These are phyloP conservation scores for Chymomyza fuscimana DNA, from an alignment of 2,888 invertebrate species.

Conservation along the genomic window DNA sequence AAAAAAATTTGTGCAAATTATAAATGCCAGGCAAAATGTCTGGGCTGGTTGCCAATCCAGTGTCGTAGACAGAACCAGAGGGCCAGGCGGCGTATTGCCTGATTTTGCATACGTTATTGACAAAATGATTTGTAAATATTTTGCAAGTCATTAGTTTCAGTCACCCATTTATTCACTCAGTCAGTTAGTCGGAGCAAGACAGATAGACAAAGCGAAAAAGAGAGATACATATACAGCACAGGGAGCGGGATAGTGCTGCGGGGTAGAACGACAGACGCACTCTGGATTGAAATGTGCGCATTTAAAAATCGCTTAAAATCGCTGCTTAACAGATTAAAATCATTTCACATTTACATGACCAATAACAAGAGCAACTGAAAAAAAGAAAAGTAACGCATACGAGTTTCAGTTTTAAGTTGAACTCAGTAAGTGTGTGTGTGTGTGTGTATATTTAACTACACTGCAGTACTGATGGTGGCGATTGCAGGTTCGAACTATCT, in stretches of 20 bases:
- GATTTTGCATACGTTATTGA: slow-evolving; percentile 59
- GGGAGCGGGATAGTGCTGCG: no score
- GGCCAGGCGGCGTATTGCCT: slow-evolving; percentile 3
- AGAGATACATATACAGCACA: neutral
- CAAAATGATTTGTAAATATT: slow-evolving; percentile 75
- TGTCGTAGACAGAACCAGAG: neutral
- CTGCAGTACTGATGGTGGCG: no score
- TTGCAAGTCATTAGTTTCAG: slow-evolving; percentile 73
- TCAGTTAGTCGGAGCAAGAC: neutral
- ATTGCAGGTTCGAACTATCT: neutral
- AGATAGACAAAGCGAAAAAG: neutral
- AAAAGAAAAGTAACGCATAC: neutral
- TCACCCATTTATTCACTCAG: neutral
- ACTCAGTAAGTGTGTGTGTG: neutral
- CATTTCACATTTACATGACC: slow-evolving; percentile 53
- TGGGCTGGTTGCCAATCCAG: neutral
- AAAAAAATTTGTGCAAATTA: slow-evolving; percentile 58
- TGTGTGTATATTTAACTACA: neutral
- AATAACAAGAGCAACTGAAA: neutral
- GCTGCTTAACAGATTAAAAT: slow-evolving; percentile 73
- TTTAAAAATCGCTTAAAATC: slow-evolving; percentile 34
- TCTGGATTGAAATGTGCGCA: slow-evolving; percentile 36
- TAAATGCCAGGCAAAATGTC: slow-evolving; percentile 36
- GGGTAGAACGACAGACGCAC: neutral
- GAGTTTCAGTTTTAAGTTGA: neutral